phyloP scores from a whole-genome alignment of 1,140 invertebrate genomes.

The Anthonomus grandis region DNA sequence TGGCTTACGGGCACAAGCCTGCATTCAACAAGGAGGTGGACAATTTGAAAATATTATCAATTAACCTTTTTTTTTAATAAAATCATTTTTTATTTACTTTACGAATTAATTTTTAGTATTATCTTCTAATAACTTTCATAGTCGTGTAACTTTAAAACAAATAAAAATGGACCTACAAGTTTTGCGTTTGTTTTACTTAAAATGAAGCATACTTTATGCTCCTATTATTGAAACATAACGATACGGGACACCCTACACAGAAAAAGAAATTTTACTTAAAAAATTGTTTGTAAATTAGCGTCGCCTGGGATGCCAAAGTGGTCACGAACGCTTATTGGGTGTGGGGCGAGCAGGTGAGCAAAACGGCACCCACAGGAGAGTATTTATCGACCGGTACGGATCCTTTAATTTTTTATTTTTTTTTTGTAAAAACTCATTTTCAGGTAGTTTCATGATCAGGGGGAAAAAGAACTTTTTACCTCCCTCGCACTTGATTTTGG shows the following conservation, averaged over 20 bases:
- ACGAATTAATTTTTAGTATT: too few relatives aligned
- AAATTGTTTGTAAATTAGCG: conserved; percentile 54
- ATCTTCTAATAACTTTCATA: too few relatives aligned
- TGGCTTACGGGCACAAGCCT: too few relatives aligned
- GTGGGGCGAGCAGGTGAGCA: conserved; percentile 91
- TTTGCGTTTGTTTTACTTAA: too few relatives aligned
- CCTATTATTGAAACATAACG: too few relatives aligned
- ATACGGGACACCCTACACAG: neutral
- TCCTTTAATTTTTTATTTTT: neutral
- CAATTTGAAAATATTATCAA: too few relatives aligned
- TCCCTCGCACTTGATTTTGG: conserved; percentile 86
- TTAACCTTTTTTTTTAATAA: too few relatives aligned
- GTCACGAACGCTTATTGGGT: conserved; percentile 97
- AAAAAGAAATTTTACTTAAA: neutral
- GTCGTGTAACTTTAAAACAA: too few relatives aligned
- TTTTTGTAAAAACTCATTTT: conserved; percentile 3
- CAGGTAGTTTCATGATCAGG: conserved; percentile 96
- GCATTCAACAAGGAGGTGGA: too few relatives aligned
- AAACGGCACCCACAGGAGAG: conserved; percentile 96
- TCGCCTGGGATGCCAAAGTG: conserved; percentile 96
- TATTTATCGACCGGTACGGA: conserved; percentile 72
- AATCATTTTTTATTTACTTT: too few relatives aligned
- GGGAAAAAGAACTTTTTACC: conserved; percentile 98
- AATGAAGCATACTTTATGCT: too few relatives aligned
- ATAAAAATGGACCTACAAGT: too few relatives aligned